Base-by-base conservation (phyloP, 2,113 vertebrate genomes). In the Xenotilapia caudafasciata region DNA sequence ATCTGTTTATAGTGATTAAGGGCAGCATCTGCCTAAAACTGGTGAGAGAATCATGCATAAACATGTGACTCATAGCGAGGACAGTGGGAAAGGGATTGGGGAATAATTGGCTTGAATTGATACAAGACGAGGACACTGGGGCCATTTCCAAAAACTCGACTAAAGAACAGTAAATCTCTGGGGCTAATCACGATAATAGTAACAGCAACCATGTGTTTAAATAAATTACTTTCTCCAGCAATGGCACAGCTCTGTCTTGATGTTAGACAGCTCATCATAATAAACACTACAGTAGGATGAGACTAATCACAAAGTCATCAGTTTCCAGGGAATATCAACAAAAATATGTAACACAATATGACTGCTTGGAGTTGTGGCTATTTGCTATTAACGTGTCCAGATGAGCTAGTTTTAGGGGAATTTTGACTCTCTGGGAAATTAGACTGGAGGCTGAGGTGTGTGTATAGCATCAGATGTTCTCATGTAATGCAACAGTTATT, bases 141-240 rank as follows among this genome's bases (percentile, higher is more conserved):
- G 84, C 19, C 3, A 13, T 14, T 89, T 93, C 86, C 89, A 90
- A 81, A 80, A 51, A 90, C 86, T 82, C 58, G 28, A 73, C 35
- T 8, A 47, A 83, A 86, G 28, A 79, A 73, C 6, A 11, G 2
- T 23, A 75, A 83, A 81, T 81, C 75, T 82, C 47, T 11, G 38
- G 31, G 62, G 70, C 49, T 88, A 91, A 89, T 94, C 81, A 83
- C 8, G 84, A 85, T 85, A 38, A 86, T 79, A 82, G 26, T 82
- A 92, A 95, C 89, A 83, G 88, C 81, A 86, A 92, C 90, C 89
- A 93, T 90, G 86, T 94, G 92, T 90, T 88, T 47, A 93, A 92
- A 92, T 88, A 92, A 90, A 93, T 88, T 7, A 84, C 80, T 28
- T 85, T 86, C 33, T 40, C 51, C 79, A 21, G 42, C 33, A 60